phyloP scores from a whole-genome alignment of 1,140 invertebrate species.

The Paracyclopina nana region DNA sequence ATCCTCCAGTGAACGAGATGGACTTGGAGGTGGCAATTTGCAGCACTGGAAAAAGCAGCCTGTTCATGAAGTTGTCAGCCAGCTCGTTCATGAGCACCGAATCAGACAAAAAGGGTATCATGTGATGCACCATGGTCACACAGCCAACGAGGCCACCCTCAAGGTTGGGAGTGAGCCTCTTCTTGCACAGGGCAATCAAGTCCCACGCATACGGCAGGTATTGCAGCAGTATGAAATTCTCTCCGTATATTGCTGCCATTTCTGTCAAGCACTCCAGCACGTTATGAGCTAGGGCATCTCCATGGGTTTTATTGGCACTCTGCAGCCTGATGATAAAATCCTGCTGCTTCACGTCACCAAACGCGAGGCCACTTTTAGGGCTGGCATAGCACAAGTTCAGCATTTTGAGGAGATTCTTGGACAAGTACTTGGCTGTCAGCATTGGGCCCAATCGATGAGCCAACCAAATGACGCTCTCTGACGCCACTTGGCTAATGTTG shows the following conservation, averaged over 20 bases:
- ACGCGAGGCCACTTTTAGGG: conserved; percentile 48
- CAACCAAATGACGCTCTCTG: conserved; percentile 74
- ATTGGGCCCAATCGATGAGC: conserved; percentile 83
- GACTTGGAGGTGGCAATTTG: conserved; percentile 33
- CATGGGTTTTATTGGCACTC: conserved; percentile 27
- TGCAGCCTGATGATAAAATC: conserved; percentile 17
- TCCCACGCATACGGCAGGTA: conserved; percentile 83
- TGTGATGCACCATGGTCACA: conserved; percentile 42
- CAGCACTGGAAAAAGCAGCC: conserved; percentile 5
- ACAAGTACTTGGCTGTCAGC: conserved; percentile 68
- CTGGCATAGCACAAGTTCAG: conserved; percentile 78
- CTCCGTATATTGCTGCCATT: conserved; percentile 74
- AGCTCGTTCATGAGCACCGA: conserved; percentile 63
- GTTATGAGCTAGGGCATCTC: conserved; percentile 57
- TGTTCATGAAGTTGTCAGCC: conserved; percentile 33
- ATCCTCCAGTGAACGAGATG: conserved; percentile 54
- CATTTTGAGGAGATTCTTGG: conserved; percentile 78
- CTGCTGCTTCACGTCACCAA: conserved; percentile 21
- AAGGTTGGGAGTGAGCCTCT: conserved; percentile 51
- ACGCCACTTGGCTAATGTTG: conserved; percentile 65
- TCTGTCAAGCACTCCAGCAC: conserved; percentile 68
- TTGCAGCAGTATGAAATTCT: conserved; percentile 78
- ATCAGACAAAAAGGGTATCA: conserved; percentile 51
- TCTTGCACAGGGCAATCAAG: conserved; percentile 42
- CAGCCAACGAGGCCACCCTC: conserved; percentile 74